These are phyloP conservation scores for Metalampra italica DNA, from an alignment of 2,888 invertebrate genomes.

Conservation along the genomic window DNA sequence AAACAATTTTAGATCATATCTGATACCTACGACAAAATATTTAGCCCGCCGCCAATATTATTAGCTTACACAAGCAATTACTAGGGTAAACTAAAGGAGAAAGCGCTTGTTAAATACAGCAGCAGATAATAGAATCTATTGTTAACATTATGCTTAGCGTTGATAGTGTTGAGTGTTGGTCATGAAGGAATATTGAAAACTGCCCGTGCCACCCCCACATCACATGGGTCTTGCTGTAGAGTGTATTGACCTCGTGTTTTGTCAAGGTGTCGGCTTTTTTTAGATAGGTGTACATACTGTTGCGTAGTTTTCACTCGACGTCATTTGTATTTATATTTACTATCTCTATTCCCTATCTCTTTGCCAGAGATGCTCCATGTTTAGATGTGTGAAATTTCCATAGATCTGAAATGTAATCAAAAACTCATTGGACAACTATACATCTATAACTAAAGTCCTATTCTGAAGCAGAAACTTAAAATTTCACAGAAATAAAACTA, in stretches of 20 bases:
- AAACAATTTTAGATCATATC: not conserved
- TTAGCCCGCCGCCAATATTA: slow-evolving; percentile 1
- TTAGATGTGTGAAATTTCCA: not conserved
- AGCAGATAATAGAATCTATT: slow-evolving; percentile 4
- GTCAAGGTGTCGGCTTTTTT: slow-evolving; percentile 79
- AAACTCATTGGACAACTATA: no score
- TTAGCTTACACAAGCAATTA: slow-evolving; percentile 10
- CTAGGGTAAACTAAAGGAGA: slow-evolving; percentile 5
- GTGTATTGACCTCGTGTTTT: slow-evolving; percentile 79
- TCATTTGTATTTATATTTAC: slow-evolving; percentile 35
- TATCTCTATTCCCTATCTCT: not conserved
- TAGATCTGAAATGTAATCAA: no score
- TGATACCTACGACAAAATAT: slow-evolving; percentile 1
- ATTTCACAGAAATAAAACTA: no score
- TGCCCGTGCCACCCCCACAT: slow-evolving; percentile 44
- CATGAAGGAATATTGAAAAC: slow-evolving; percentile 1
- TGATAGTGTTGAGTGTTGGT: not conserved
- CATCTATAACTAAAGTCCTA: no score
- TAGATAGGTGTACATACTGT: slow-evolving; percentile 72
- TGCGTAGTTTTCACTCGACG: slow-evolving; percentile 61
- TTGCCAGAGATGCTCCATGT: not conserved
- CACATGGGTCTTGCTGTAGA: slow-evolving; percentile 71
- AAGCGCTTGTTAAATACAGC: slow-evolving; percentile 9
- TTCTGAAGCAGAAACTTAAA: no score
- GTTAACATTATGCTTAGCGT: not conserved